These are phyloP conservation scores for Cassiopea andromeda DNA, from an alignment of 30 jellyfish, hydroid and myxozoan genomes.

Conservation along the genomic window DNA sequence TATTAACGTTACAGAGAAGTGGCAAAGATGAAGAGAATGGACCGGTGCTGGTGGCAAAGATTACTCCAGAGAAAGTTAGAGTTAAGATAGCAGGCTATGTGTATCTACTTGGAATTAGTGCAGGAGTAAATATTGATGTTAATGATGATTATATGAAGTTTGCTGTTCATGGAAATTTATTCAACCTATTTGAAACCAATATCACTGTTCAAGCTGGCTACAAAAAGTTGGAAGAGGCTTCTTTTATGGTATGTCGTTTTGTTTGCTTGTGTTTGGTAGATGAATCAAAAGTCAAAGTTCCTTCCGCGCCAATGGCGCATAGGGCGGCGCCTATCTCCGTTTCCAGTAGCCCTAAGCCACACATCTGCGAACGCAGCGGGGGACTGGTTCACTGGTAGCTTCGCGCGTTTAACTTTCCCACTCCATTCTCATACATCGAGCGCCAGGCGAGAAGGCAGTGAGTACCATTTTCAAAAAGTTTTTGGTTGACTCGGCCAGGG, in stretches of 20 bases:
- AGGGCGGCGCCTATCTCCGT: no score
- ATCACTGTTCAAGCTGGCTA: constrained; percentile 77
- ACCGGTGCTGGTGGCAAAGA: constrained; percentile 65
- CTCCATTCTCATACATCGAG: no score
- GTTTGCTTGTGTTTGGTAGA: not conserved
- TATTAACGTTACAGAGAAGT: constrained; percentile 47
- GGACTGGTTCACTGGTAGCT: no score
- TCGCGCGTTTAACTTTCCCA: no score
- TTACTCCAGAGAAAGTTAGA: constrained; percentile 34
- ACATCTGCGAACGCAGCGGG: no score
- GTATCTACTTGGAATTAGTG: constrained; percentile 74
- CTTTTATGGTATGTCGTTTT: constrained; percentile 45
- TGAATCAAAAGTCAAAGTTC: no score
- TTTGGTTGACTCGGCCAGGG: no score
- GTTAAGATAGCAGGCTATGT: constrained; percentile 67
- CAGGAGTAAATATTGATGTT: constrained; percentile 65
- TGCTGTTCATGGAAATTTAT: constrained; percentile 71
- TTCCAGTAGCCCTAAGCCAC: no score
- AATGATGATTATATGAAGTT: constrained; percentile 63
- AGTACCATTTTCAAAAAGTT: no score
- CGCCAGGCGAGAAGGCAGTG: no score
- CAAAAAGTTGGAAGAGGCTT: constrained; percentile 67
- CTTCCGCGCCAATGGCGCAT: no score
- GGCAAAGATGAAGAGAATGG: constrained; percentile 85
- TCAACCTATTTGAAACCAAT: constrained; percentile 80